Evolutionary conservation across 92 coral and sea anemone species (phyloP).

Genomic region (Micromussa lordhowensis): DNA sequence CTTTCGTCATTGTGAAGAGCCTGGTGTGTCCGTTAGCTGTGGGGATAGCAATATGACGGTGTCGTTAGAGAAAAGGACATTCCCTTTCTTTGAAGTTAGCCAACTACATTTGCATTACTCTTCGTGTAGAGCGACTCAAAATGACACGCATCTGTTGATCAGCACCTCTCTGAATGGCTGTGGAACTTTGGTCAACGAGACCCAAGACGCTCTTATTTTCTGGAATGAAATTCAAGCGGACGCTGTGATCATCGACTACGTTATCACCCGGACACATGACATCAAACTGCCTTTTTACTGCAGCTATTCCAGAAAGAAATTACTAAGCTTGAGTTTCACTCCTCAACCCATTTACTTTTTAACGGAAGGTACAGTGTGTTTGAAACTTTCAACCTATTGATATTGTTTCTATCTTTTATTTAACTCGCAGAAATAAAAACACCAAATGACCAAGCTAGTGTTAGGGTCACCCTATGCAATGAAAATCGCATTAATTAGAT

Average conservation of each 20-base stretch:
- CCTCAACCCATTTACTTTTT: conserved; percentile 31
- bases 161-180: conserved; percentile 30
- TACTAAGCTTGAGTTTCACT: conserved; percentile 33
- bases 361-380: conserved; percentile 33
- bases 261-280: conserved; percentile 43
- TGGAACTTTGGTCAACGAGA: conserved; percentile 46
- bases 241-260: conserved; percentile 29
- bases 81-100: conserved; percentile 23
- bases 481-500: too few relatives aligned
- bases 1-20: conserved; percentile 25
- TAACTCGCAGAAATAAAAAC: not conserved
- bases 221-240: conserved; percentile 47
- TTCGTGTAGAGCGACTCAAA: conserved; percentile 43
- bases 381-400: not conserved
- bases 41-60: conserved; percentile 44
- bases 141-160: conserved; percentile 25
- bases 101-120: conserved; percentile 40
- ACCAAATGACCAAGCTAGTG: not conserved
- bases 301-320: conserved; percentile 48
- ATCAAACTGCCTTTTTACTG: conserved; percentile 55
- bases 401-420: not conserved
- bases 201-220: conserved; percentile 17
- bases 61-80: conserved; percentile 40
- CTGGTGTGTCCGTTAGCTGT: conserved; percentile 53
- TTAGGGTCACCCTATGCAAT: not conserved